phyloP scores from a whole-genome alignment of 1,140 invertebrate species.

The Ptiloglossa arizonensis region DNA sequence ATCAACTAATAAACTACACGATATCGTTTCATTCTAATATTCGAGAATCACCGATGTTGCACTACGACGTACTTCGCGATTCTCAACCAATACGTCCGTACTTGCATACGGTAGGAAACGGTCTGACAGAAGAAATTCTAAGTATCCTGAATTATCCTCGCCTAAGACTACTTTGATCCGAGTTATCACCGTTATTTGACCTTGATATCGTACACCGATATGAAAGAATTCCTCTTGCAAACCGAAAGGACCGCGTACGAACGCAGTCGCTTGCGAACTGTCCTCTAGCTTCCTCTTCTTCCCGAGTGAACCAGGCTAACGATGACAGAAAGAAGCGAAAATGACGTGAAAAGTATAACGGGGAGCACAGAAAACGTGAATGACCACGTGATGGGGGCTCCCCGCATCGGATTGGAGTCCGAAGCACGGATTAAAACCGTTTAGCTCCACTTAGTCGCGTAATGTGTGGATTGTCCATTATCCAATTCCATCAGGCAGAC shows the following conservation, averaged over 20 bases:
- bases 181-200: slow-evolving; percentile 16
- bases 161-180: background rate
- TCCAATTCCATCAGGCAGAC: slow-evolving; percentile 66
- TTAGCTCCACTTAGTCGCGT: slow-evolving; percentile 68
- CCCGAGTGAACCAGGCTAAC: background rate
- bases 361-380: slow-evolving; percentile 31
- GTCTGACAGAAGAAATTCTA: slow-evolving; percentile 31
- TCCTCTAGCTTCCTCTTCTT: slow-evolving; percentile 11
- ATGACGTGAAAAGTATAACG: background rate
- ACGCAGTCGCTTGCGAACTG: slow-evolving; percentile 59
- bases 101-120: slow-evolving; percentile 36
- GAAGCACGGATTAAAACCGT: slow-evolving; percentile 56
- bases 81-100: slow-evolving; percentile 39
- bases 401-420: slow-evolving; percentile 26
- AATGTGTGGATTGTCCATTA: slow-evolving; percentile 67
- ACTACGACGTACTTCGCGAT: slow-evolving; percentile 45
- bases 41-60: too few species aligned
- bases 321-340: background rate
- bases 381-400: slow-evolving; percentile 20
- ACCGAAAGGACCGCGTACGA: slow-evolving; percentile 37
- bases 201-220: slow-evolving; percentile 39
- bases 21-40: background rate
- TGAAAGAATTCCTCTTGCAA: background rate
- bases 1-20: background rate
- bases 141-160: background rate